Conservation (phyloP, 2,888 invertebrate genomes). For the Zootermopsis nevadensis region DNA sequence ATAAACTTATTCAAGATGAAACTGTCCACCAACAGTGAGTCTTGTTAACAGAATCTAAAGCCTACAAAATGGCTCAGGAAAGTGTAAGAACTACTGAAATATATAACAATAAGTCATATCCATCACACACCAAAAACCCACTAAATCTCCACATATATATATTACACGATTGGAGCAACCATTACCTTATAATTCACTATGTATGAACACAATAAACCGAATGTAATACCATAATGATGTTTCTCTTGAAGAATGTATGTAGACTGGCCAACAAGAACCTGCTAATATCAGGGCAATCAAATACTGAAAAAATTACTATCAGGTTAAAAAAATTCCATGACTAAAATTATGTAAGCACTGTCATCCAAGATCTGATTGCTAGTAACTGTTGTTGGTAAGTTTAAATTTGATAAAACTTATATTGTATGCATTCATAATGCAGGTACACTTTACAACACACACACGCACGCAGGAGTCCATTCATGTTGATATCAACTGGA, state of each 20-base stretch:
- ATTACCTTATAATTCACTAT: not conserved
- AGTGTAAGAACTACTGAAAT: too few species aligned
- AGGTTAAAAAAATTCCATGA: constrained; percentile 10
- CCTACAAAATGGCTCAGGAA: too few species aligned
- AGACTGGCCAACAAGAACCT: not conserved
- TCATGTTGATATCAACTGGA: constrained; percentile 65
- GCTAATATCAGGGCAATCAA: constrained; percentile 14
- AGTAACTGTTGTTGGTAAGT: constrained; percentile 19
- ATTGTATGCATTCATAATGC: constrained; percentile 35
- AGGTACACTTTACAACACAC: constrained; percentile 34
- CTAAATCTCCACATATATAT: not conserved
- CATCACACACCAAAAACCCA: not conserved
- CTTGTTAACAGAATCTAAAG: too few species aligned
- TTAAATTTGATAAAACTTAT: constrained; percentile 25
- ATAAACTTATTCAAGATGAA: not conserved
- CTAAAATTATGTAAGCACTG: constrained; percentile 37
- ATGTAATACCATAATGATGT: not conserved
- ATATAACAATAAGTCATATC: not conserved
- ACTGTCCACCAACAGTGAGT: too few species aligned
- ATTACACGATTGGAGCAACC: too few species aligned
- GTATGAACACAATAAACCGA: not conserved
- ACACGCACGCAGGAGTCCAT: constrained; percentile 46
- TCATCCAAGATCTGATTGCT: constrained; percentile 1
- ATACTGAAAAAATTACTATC: not conserved
- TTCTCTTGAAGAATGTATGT: not conserved